Conservation (phyloP, 2,888 invertebrate genomes). For the Onchidella celtica region DNA sequence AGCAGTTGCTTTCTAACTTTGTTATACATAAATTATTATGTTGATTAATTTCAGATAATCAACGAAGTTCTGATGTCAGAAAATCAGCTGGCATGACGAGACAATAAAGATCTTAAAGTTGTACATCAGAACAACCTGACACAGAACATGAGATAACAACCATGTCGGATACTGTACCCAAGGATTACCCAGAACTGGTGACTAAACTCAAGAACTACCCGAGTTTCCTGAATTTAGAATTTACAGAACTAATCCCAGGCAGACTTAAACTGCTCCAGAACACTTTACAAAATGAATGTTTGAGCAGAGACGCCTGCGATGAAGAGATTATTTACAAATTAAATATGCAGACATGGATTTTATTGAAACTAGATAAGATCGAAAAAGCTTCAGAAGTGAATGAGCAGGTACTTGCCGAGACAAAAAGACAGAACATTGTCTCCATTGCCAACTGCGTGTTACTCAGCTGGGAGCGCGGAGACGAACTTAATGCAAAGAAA, state of each 20-base stretch:
- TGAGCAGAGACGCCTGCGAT: not conserved
- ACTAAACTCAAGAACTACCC: not conserved
- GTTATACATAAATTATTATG: too few species aligned
- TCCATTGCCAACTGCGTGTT: not conserved
- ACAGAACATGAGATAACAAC: too few species aligned
- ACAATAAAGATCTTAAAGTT: too few species aligned
- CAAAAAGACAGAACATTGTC: not conserved
- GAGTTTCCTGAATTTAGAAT: not conserved
- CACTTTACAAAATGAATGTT: not conserved
- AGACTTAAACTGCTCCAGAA: not conserved
- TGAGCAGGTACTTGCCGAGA: not conserved
- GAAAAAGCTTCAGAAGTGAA: not conserved
- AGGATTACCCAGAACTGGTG: too few species aligned
- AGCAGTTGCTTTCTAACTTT: too few species aligned
- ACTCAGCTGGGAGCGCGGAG: not conserved
- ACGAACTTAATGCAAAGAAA: not conserved
- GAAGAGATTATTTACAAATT: not conserved
- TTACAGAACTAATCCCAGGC: not conserved
- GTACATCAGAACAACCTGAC: too few species aligned
- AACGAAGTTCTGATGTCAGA: too few species aligned
- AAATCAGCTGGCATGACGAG: too few species aligned
- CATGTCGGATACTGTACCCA: too few species aligned
- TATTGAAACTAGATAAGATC: not conserved
- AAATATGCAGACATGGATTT: not conserved
- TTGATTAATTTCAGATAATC: too few species aligned